phyloP scores from a whole-genome alignment of 2,888 invertebrate species.

The Silvanus unidentatus region DNA sequence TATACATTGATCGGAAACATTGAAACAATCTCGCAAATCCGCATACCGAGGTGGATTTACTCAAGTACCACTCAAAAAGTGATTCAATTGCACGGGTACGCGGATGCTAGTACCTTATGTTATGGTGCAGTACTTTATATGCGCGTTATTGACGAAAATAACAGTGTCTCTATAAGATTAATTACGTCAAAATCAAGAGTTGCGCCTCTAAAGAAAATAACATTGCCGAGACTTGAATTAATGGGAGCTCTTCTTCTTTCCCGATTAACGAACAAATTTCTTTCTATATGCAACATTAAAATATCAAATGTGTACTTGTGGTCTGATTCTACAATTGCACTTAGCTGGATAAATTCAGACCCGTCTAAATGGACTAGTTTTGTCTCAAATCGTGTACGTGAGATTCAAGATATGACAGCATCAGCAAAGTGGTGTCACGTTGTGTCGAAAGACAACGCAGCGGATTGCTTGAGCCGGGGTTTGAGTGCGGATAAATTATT shows the following conservation, averaged over 20 bases:
- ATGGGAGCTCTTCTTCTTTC: neutral
- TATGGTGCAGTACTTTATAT: conserved; percentile 7
- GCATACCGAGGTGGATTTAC: neutral
- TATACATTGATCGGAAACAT: no score
- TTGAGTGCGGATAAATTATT: no score
- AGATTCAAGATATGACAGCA: no score
- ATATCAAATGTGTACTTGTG: neutral
- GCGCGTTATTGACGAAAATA: neutral
- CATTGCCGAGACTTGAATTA: neutral
- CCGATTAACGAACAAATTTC: no score
- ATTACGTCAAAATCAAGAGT: neutral
- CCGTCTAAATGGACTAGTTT: no score
- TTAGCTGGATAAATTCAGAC: no score
- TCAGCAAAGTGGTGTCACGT: no score
- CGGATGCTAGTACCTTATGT: neutral
- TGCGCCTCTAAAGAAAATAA: neutral
- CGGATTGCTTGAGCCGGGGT: no score
- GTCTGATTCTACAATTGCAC: no score
- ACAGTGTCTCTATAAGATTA: neutral
- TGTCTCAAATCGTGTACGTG: no score
- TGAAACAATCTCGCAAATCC: no score
- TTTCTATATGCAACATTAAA: neutral
- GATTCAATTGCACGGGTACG: neutral
- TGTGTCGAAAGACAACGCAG: no score
- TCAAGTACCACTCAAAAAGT: neutral